Evolutionary conservation across 92 coral and sea anemone species (phyloP), one percentile per base, ranked within the genome.

Genomic region (Pocillopora meandrina): DNA sequence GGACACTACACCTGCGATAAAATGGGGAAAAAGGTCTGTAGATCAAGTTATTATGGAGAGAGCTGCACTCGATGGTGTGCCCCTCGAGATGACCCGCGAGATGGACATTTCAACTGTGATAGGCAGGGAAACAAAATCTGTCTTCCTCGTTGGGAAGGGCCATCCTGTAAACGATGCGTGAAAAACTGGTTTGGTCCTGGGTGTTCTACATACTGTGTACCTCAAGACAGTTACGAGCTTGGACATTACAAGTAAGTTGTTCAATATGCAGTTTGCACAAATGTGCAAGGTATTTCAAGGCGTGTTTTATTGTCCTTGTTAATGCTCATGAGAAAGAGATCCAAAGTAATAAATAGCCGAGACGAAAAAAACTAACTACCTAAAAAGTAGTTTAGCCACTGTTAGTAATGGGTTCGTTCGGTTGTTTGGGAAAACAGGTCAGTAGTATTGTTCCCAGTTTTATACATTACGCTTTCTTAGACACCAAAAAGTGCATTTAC

Each of bases 231-330:
- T 68, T 86, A 86, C 14, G 73, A 89, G 14, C 73, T 17, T 11
- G 95, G 95, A 12, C 90, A 93, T 75, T 95, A 95, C 88, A 89
- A 83, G 82, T 82, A 87, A 83, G 86, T 26, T 9, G 74, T 31
- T 13, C n/a, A 21, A 1, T 13, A 13, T 52, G 36, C 33, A 14
- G 15, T 23, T 59, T 12, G 13, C 14, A 1, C 3, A 2, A 31
- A 57, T 57, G 31, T 26, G 31, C 52, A 42, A 42, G 52, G 52
- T 42, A 42, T 42, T 42, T 42, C 52, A 3, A 42, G 52, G 52
- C 8, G 8, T 7, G 0, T 26, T 3, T 42, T 42, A 3, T 42
- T 42, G 52, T 42, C 52, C 52, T 42, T 16, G 62, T 59, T 59
- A 16, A 59, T 2, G 62, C 18, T 59, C 14, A 59, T 59, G 19